phyloP scores from a whole-genome alignment of 2,113 vertebrate species.

The Rhizomys pruinosus region DNA sequence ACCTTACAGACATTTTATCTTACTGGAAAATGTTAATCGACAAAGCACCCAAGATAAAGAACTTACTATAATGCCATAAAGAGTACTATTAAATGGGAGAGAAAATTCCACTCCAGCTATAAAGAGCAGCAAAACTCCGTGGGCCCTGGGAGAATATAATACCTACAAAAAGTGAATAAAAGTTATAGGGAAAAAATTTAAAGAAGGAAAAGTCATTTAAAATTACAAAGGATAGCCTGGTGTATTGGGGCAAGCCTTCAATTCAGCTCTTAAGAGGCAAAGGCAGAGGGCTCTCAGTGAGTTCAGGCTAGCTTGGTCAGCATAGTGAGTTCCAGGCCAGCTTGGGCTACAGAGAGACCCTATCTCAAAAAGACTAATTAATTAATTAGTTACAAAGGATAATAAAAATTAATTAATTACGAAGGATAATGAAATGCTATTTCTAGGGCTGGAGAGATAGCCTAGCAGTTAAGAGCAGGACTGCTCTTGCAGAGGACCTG shows the following conservation, averaged over 20 bases:
- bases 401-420: too few relatives aligned
- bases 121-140: background rate
- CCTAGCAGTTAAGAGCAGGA: too few relatives aligned
- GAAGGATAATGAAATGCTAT: background rate
- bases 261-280: too few relatives aligned
- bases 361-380: too few relatives aligned
- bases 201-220: background rate
- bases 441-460: too few relatives aligned
- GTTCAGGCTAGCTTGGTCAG: too few relatives aligned
- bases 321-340: too few relatives aligned
- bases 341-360: too few relatives aligned
- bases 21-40: constrained; percentile 1
- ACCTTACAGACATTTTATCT: constrained; percentile 53
- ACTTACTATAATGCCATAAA: background rate
- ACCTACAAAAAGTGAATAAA: background rate
- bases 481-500: too few relatives aligned
- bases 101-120: background rate
- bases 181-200: background rate
- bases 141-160: background rate
- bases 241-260: too few relatives aligned
- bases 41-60: background rate
- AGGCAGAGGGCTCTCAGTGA: too few relatives aligned
- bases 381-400: too few relatives aligned
- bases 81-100: background rate
- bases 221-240: background rate